phyloP scores from a whole-genome alignment of 2,113 vertebrate genomes.

The Oncorhynchus nerka region DNA sequence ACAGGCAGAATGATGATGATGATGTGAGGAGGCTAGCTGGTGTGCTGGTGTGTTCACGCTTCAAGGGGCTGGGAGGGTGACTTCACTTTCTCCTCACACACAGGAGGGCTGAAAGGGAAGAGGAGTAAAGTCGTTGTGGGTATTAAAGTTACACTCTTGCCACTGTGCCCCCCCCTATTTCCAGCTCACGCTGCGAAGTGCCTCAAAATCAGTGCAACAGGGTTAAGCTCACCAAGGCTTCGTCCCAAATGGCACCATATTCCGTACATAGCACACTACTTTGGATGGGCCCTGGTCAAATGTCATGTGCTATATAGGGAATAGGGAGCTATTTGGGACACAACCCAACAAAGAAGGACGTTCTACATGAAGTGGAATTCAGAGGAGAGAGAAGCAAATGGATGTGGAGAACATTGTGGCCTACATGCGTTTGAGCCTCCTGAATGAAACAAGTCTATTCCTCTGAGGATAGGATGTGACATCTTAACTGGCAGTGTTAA shows the following conservation, averaged over 20 bases:
- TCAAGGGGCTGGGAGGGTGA: constrained; percentile 34
- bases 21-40: constrained; percentile 16
- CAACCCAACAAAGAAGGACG: no score
- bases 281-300: no score
- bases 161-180: constrained; percentile 28
- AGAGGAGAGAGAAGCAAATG: background rate
- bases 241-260: no score
- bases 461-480: constrained; percentile 34
- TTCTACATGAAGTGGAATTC: no score
- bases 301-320: no score
- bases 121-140: background rate
- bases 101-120: background rate
- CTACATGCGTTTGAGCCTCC: constrained; percentile 11
- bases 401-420: background rate
- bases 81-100: background rate
- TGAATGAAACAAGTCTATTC: constrained; percentile 19
- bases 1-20: background rate
- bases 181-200: background rate
- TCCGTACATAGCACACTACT: no score
- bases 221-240: background rate
- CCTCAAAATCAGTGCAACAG: background rate
- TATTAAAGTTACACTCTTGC: no score
- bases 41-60: constrained; percentile 48
- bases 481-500: constrained; percentile 32
- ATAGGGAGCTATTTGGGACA: no score